Evolutionary conservation across 2,888 invertebrate genomes (phyloP), one percentile per base, ranked within the genome.

Genomic region (Chrysomela aeneicollis): DNA sequence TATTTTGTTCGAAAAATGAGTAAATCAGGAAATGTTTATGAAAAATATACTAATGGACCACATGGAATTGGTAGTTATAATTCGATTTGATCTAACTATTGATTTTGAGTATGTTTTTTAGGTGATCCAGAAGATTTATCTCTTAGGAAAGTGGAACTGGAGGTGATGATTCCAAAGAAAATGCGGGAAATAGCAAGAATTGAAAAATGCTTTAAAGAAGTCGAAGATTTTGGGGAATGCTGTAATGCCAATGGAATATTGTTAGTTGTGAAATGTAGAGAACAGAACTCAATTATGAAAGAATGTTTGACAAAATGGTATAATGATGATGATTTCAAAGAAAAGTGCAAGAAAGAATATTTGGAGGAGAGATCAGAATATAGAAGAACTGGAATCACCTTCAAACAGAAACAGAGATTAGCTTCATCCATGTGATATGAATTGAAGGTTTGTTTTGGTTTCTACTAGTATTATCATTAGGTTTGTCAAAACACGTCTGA

Each of bases 111-210:
- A 26, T 26, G 6, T 59, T 63, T 82, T 84, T 60, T 77, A 93
- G 95, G 95, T 66, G 94, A 97, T 84, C 96, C 96, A 1, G 85
- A 92, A 72, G 97, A 97, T 81, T 87, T 79, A 76, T 84, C 85
- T n/a, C 82, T 98, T 58, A 86, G 98, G 73, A 94, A 89, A 85
- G 94, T 97, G 1, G 98, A 98, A 83, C 83, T 83, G 18, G 94
- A 97, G 78, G 90, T 98, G 17, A 80, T 97, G 71, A 92, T 98
- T 79, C 94, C 97, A 0, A 93, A 95, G 82, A 88, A 92, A 76
- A 91, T 98, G 86, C 87, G 97, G 71, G 93, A 94, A 21, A 90
- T 89, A 74, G 92, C 95, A 0, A 92, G 89, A 80, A 79, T 77
- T 12, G 91, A 92, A 76, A 93, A 95, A 81, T 98, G 98, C 82